These are phyloP conservation scores for Platycheirus rosarum DNA, from an alignment of 2,888 invertebrate genomes.

Conservation along the genomic window DNA sequence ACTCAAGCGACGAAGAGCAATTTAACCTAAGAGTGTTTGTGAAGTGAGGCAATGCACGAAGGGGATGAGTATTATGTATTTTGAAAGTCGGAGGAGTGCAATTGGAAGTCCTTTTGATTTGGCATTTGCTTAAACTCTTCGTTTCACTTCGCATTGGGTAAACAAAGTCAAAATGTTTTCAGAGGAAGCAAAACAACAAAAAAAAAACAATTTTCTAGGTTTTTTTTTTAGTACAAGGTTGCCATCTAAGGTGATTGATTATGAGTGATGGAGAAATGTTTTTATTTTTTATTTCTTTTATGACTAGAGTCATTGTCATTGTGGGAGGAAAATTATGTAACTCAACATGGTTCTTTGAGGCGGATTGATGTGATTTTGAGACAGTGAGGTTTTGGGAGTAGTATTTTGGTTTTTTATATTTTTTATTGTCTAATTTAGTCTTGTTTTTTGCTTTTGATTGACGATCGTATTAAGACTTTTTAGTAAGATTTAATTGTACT, in stretches of 20 bases:
- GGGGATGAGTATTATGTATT: conserved; percentile 15
- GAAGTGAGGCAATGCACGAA: background rate
- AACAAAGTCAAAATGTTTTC: conserved; percentile 43
- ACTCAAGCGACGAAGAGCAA: background rate
- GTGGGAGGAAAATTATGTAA: too few species aligned
- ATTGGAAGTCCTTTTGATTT: conserved; percentile 5
- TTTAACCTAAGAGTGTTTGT: background rate
- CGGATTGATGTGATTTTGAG: too few species aligned
- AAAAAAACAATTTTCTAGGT: background rate
- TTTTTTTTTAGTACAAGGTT: conserved; percentile 11
- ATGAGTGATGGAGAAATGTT: background rate
- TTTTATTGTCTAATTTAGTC: too few species aligned
- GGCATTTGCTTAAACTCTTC: conserved; percentile 42
- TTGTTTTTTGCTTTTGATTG: too few species aligned
- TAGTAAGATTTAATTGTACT: too few species aligned
- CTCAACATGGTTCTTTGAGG: too few species aligned
- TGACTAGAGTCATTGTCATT: too few species aligned
- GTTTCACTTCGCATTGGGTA: conserved; percentile 42
- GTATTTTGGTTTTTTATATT: too few species aligned
- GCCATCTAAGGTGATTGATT: background rate
- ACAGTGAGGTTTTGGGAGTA: too few species aligned
- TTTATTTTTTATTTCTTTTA: background rate
- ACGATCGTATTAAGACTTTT: too few species aligned
- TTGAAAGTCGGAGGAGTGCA: conserved; percentile 13
- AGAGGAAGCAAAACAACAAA: background rate